Conservation (phyloP, 2,797 vertebrate genomes). For the Oceanodroma leucorhoa region DNA sequence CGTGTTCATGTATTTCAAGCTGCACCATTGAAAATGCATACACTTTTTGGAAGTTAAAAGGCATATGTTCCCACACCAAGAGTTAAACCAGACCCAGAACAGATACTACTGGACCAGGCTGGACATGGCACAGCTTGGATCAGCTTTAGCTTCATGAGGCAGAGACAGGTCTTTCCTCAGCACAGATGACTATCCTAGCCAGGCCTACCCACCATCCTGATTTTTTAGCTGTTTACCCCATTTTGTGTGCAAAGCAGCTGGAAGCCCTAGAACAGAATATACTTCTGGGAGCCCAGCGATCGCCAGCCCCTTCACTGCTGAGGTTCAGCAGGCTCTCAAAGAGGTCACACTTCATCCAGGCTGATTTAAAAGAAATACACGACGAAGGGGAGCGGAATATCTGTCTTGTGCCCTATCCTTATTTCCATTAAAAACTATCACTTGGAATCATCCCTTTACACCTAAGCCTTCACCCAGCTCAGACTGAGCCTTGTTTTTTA, state of each 20-base stretch:
- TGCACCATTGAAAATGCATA: rapidly evolving
- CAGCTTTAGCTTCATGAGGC: not conserved
- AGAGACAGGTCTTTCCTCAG: not conserved
- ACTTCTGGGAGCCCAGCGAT: not conserved
- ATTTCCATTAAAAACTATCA: not conserved
- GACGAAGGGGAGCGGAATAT: not conserved
- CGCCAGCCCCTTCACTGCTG: not conserved
- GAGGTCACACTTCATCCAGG: not conserved
- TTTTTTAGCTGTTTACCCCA: not conserved
- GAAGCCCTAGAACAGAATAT: not conserved
- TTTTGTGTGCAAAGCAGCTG: not conserved
- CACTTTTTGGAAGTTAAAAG: not conserved
- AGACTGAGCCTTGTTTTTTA: not conserved
- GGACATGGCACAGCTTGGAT: not conserved
- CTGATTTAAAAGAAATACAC: not conserved
- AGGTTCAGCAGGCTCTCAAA: not conserved
- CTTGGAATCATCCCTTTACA: not conserved
- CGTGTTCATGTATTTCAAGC: not conserved
- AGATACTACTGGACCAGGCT: not conserved
- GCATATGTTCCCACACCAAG: rapidly evolving
- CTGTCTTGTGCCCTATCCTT: not conserved
- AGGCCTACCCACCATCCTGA: not conserved
- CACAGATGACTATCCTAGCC: not conserved
- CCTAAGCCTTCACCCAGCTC: not conserved
- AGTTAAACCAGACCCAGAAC: not conserved